Percentiles rank a stretch among this genome's conserved stretches.
These are phyloP conservation scores for Stenodera caucasica DNA, from an alignment of 2,888 invertebrate genomes.

Conservation along the genomic window DNA sequence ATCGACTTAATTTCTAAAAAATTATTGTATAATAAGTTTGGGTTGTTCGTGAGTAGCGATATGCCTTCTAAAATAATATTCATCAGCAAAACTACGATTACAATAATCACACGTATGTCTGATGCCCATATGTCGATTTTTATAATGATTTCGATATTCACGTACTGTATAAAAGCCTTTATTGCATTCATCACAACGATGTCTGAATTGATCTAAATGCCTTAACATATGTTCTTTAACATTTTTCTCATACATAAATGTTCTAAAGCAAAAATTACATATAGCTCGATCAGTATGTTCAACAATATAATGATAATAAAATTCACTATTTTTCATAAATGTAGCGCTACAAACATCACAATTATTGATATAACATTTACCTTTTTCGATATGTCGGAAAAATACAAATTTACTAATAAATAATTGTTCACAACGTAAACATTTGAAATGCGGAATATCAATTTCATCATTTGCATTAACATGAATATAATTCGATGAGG, in stretches of 20 bases:
- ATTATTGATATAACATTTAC: constrained; percentile 54
- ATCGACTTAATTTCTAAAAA: constrained; percentile 6
- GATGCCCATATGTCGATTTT: constrained; percentile 55
- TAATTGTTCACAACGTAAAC: constrained; percentile 52
- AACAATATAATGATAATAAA: constrained; percentile 49
- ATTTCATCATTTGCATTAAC: constrained; percentile 50
- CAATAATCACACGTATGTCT: constrained; percentile 53
- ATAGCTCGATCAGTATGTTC: constrained; percentile 53
- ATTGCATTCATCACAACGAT: constrained; percentile 53
- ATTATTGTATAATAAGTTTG: constrained; percentile 23
- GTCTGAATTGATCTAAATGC: constrained; percentile 54
- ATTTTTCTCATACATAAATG: constrained; percentile 55
- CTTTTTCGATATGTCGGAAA: constrained; percentile 53
- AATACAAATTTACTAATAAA: constrained; percentile 54
- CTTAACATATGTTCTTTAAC: constrained; percentile 55
- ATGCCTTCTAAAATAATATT: constrained; percentile 54
- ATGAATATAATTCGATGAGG: constrained; percentile 48
- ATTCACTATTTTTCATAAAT: constrained; percentile 50
- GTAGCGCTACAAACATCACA: constrained; percentile 51
- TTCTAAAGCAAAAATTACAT: constrained; percentile 54
- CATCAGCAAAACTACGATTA: constrained; percentile 53
- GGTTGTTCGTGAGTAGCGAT: constrained; percentile 50
- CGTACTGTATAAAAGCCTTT: constrained; percentile 55
- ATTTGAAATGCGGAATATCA: constrained; percentile 50
- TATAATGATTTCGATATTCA: constrained; percentile 54